These are phyloP conservation scores for Subacronicta megacephala DNA, from an alignment of 2,888 invertebrate genomes.

Conservation along the genomic window DNA sequence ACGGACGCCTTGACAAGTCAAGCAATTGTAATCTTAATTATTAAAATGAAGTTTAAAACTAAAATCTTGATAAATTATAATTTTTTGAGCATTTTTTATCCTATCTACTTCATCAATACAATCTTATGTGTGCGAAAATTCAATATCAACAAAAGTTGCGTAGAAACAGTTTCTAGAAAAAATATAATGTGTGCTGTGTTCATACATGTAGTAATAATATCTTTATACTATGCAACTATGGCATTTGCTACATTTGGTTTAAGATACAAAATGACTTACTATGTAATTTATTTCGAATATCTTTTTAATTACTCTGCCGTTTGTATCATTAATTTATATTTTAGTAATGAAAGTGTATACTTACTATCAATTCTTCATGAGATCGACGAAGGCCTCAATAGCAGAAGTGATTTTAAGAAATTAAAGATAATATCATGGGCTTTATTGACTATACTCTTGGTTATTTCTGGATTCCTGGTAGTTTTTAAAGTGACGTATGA, in stretches of 20 bases:
- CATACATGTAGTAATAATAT: conserved; percentile 3
- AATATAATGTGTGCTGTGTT: conserved; percentile 15
- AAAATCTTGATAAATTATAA: conserved; percentile 4
- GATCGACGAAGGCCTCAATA: conserved; percentile 10
- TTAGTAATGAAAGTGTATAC: conserved; percentile 17
- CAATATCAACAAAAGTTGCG: conserved; percentile 19
- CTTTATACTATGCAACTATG: conserved; percentile 13
- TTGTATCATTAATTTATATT: conserved; percentile 28
- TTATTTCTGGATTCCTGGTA: conserved; percentile 2
- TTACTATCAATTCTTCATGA: conserved; percentile 18
- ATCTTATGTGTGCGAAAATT: conserved; percentile 29
- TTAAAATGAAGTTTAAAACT: neutral
- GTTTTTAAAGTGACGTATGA: conserved; percentile 13
- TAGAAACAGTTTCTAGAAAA: conserved; percentile 21
- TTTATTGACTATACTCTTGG: conserved; percentile 5
- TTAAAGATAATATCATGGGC: conserved; percentile 15
- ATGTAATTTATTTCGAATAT: conserved; percentile 32
- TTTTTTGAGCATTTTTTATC: conserved; percentile 30
- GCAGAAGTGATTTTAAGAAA: conserved; percentile 4
- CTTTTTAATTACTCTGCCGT: conserved; percentile 15
- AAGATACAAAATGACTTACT: neutral
- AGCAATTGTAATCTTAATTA: neutral
- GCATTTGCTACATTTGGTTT: neutral
- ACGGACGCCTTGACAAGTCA: neutral
- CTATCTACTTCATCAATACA: conserved; percentile 26